phyloP scores from a whole-genome alignment of 1,140 invertebrate species.

The Orchesella cincta region DNA sequence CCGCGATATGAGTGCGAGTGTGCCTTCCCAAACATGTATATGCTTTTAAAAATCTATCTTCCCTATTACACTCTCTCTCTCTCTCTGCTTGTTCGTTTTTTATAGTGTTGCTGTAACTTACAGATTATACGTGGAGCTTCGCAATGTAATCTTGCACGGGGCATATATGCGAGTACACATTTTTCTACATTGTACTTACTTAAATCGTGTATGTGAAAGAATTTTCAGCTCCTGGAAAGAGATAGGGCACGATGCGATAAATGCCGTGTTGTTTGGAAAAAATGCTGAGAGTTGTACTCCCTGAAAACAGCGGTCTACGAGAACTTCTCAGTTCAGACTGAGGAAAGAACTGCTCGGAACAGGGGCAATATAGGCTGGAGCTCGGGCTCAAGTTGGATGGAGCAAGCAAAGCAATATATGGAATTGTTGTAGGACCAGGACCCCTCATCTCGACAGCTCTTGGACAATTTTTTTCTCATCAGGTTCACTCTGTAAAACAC shows the following conservation, averaged over 20 bases:
- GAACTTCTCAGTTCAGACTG: constrained; percentile 7
- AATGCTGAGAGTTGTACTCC: neutral
- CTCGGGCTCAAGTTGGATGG: neutral
- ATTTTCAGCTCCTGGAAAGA: constrained; percentile 24
- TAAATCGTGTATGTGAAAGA: constrained; percentile 1
- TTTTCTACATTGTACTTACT: too few species aligned
- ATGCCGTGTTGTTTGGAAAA: neutral
- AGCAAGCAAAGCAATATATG: neutral
- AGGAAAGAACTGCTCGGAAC: neutral
- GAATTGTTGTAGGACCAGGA: too few species aligned
- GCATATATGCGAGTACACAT: too few species aligned
- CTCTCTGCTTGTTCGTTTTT: too few species aligned
- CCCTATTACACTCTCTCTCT: too few species aligned
- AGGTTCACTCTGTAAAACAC: neutral
- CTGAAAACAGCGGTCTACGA: constrained; percentile 10
- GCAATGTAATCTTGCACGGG: too few species aligned
- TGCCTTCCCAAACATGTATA: too few species aligned
- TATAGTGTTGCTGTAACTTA: constrained; percentile 23
- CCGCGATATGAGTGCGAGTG: constrained; percentile 5
- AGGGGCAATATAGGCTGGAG: constrained; percentile 11
- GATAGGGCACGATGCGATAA: constrained; percentile 21
- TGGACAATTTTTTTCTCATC: constrained; percentile 9
- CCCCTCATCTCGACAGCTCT: constrained; percentile 8
- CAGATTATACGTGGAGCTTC: constrained; percentile 14
- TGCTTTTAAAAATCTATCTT: too few species aligned